phyloP scores from a whole-genome alignment of 2,888 invertebrate species.

The Schizaphis graminum region DNA sequence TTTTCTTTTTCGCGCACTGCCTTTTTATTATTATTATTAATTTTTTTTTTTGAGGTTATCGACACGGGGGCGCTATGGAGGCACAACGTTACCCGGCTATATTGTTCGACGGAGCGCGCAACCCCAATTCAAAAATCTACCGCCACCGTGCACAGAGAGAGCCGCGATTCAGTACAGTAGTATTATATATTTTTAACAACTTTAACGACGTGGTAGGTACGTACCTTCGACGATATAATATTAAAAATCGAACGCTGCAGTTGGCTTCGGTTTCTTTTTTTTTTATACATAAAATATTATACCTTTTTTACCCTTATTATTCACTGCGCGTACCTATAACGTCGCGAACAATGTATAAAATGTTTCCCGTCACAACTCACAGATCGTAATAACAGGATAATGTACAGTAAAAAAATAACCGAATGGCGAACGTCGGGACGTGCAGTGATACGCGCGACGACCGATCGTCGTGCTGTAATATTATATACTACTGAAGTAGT shows the following conservation, averaged over 20 bases:
- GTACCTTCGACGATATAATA: neutral
- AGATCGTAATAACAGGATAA: neutral
- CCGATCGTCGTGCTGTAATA: neutral
- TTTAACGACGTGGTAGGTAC: neutral
- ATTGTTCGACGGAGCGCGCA: constrained; percentile 23
- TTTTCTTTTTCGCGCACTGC: constrained; percentile 42
- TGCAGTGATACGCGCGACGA: neutral
- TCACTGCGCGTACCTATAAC: neutral
- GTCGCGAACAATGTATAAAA: neutral
- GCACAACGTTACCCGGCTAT: neutral
- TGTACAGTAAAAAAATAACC: neutral
- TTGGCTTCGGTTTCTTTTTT: neutral
- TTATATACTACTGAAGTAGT: neutral
- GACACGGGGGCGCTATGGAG: constrained; percentile 41
- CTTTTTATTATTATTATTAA: constrained; percentile 19
- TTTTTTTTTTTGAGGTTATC: constrained; percentile 56
- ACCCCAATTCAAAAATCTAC: neutral
- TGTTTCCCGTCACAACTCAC: neutral
- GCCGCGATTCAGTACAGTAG: neutral
- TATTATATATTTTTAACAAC: neutral
- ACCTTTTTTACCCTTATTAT: too few relatives aligned
- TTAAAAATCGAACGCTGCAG: neutral
- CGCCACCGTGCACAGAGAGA: neutral
- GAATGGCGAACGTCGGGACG: neutral
- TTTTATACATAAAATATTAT: neutral